Evolutionary conservation across 2,888 invertebrate species (phyloP).

Genomic region (Steinernema hermaphroditum): DNA sequence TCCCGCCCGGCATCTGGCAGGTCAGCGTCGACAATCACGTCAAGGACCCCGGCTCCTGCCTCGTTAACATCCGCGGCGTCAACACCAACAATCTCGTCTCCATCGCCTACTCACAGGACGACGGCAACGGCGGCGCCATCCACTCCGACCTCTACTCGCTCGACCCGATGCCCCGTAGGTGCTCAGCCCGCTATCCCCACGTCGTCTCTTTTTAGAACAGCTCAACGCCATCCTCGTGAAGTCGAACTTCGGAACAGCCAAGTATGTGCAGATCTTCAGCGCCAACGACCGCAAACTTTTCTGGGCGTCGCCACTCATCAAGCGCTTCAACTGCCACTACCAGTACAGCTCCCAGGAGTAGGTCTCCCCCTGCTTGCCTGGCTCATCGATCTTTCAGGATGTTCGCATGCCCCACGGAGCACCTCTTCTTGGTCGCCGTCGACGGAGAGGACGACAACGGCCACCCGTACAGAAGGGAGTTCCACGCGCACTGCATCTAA

Average conservation of each 20-base stretch:
- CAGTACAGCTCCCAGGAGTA: slow-evolving; percentile 43
- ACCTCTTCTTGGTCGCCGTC: slow-evolving; percentile 43
- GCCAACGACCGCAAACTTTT: slow-evolving; percentile 44
- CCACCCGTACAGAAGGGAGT: slow-evolving; percentile 50
- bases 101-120: slow-evolving; percentile 32
- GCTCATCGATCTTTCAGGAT: slow-evolving; percentile 35
- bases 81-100: background rate
- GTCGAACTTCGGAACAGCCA: slow-evolving; percentile 33
- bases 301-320: slow-evolving; percentile 50
- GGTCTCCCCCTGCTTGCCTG: background rate
- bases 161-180: background rate
- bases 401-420: slow-evolving; percentile 45
- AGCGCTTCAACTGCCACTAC: slow-evolving; percentile 45
- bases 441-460: slow-evolving; percentile 51
- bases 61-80: slow-evolving; percentile 29
- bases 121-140: background rate
- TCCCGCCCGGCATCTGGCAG: slow-evolving; percentile 30
- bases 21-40: slow-evolving; percentile 30
- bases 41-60: slow-evolving; percentile 21
- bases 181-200: background rate
- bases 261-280: slow-evolving; percentile 46
- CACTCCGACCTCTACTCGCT: slow-evolving; percentile 12
- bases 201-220: background rate
- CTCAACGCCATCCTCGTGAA: slow-evolving; percentile 16
- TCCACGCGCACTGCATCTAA: slow-evolving; percentile 46